These are phyloP conservation scores for Bombus pyrosoma DNA, from an alignment of 1,140 invertebrate genomes.

Conservation along the genomic window DNA sequence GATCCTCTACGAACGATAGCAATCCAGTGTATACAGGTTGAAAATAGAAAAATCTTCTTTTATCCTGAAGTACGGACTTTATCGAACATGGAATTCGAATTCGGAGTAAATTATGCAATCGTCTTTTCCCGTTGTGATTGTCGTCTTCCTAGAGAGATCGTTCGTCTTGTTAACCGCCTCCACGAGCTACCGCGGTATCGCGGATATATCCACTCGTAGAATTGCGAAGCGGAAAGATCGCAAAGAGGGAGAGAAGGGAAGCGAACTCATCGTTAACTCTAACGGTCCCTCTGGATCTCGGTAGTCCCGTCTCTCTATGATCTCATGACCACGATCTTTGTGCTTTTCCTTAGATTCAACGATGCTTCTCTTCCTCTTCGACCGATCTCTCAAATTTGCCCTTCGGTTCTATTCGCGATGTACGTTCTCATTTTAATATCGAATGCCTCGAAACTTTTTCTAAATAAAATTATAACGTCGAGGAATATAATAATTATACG, in stretches of 20 bases:
- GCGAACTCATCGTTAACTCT: conserved; percentile 55
- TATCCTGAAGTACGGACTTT: not conserved
- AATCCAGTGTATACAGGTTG: not conserved
- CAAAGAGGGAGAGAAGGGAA: conserved; percentile 11
- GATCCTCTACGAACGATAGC: conserved; percentile 10
- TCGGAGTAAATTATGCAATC: conserved; percentile 32
- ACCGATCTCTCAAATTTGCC: not conserved
- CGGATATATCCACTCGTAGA: conserved; percentile 27
- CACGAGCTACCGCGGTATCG: conserved; percentile 43
- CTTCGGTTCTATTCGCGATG: not conserved
- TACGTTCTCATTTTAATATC: not conserved
- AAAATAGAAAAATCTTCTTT: not conserved
- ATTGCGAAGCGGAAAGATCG: conserved; percentile 42
- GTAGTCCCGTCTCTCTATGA: conserved; percentile 25
- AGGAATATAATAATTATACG: not conserved
- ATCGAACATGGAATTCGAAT: not conserved
- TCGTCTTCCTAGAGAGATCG: conserved; percentile 13
- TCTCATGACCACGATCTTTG: conserved; percentile 32
- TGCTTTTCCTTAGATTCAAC: not conserved
- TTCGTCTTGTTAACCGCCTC: conserved; percentile 31
- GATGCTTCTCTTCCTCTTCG: not conserved
- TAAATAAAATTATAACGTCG: not conserved
- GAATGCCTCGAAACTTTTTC: not conserved
- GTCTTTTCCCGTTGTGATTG: not conserved
- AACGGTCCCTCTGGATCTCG: conserved; percentile 48